Evolutionary conservation across 2,113 vertebrate species (phyloP), one percentile per base, ranked within the genome.

Genomic region (Rhynchomys soricoides): DNA sequence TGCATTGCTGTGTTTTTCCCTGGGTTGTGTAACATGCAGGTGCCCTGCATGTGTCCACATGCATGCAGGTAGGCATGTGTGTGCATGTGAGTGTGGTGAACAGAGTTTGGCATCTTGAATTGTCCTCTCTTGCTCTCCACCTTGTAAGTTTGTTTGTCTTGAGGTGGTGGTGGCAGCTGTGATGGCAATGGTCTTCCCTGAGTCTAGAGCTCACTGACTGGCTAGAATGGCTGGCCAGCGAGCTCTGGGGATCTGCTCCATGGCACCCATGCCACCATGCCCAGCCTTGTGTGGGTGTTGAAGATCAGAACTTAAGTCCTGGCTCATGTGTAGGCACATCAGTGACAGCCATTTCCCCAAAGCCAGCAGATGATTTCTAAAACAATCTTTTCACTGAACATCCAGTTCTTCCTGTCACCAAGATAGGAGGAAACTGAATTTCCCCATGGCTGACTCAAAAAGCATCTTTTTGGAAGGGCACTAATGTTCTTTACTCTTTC

Each of bases 321-420:
- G 3, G 43, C 24, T 45, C 50, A 13, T 17, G 40, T 48, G 19
- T 5, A 68, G 31, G 82, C 26, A 19, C 62, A 48, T 22, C 10
- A 1, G 19, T 70, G 85, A 15, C 64, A n/a, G 11, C 31, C 45
- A 9, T n/a, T 50, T 87, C 34, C 19, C 21, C 31, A 70, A 75
- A 68, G 45, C 34, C 64, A 37, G 97, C 83, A 81, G 81, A 90
- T 86, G 95, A 89, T 55, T 29, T 70, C 78, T 95, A 96, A 94
- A 97, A 91, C 68, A 91, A 95, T 68, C 86, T 95, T 98, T 96
- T 96, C 91, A 98, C 95, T 97, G 88, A 95, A 87, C 83, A 55
- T 90, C 94, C 10, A 45, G 95, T 98, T 91, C 88, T 93, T 95
- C 97, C n/a, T 66, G 93, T 95, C 95, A 90, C 34, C 77, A 40